Evolutionary conservation across 1,140 invertebrate genomes (phyloP), one percentile per base, ranked within the genome.

Genomic region (Venustaconcha ellipsiformis): DNA sequence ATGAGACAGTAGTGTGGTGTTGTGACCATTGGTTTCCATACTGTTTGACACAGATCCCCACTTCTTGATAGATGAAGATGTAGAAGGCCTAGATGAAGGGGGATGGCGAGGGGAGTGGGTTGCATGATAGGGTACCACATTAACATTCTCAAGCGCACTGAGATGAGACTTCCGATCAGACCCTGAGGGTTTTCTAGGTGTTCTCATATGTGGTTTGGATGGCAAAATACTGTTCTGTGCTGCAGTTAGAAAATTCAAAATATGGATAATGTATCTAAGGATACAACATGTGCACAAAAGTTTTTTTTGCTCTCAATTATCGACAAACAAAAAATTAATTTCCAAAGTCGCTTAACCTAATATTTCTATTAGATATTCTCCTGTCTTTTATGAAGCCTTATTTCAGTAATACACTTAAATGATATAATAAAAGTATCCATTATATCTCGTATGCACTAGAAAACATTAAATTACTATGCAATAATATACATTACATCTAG

Each of bases 21-120:
- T n/a, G 30, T 58, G 64, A 23, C 60, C 56, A 26, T 30, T 70
- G 58, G 66, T 76, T 65, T 14, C 65, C 56, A 58, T 76, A 60
- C 59, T 67, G 59, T 80, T 85, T 20, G 81, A 80, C 72, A 84
- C 71, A 6, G 87, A 87, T 18, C 82, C 83, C 87, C 87, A 88
- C 77, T 88, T 88, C 70, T 83, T 83, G 57, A 62, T 20, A 37
- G 80, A 80, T 37, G 71, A 71, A 48, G 37, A 6, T 37, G 66
- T 81, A 18, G 73, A 26, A 26, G 76, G 67, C 12, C 60, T 58
- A 11, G 76, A 58, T 55, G 72, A 59, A 56, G 78, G 70, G 13
- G 76, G 57, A 30, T 70, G 69, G 56, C 74, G 70, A 37, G 78
- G 78, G 5, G 83, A 81, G 11, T 70, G 78, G 56, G 80, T 71